Evolutionary conservation across 1,140 invertebrate genomes (phyloP), one percentile per base, ranked within the genome.

Genomic region (Diuraphis noxia): DNA sequence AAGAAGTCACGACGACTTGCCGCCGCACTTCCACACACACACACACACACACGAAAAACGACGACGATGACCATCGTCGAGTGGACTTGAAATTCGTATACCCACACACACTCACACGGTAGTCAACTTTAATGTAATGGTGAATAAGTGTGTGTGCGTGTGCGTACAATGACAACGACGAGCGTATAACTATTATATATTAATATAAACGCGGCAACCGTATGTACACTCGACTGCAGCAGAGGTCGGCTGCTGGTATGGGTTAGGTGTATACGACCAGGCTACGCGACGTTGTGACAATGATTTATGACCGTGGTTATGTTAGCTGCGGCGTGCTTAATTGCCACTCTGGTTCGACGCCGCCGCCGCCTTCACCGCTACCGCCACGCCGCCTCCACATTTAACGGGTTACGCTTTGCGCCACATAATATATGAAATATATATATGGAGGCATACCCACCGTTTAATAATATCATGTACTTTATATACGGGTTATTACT

Each of bases 1-100:
- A 86, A 86, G 85, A 86, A 86, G 85, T 86, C 85, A 86, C 85
- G 85, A 86, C 85, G 4, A 41, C 23, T 82, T 40, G 30, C 79
- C 79, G 79, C 77, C 72, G 72, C 17, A 34, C 72, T 79, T n/a
- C 19, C 34, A 79, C 79, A 25, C 79, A 56, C 25, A 46, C 43
- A 46, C 10, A 21, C 38, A 41, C 38, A n/a, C 81, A 23, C 19
- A 38, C 34, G 77, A 38, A 38, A 81, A 38, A 81, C 23, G 77
- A 40, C 23, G 77, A 40, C 77, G 77, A 81, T 81, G 36, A 25
- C 21, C 30, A 13, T 5, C 30, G 56, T 38, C 8, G 36, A 40
- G 36, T 40, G 2, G 8, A 25, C 25, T 41, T 30, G 25, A 30
- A 82, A 82, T 41, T n/a, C 56, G 56, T 63, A 17, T 63, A n/a